A percentile compares a stretch with the other conserved stretches of the same genome.
phyloP scores from a whole-genome alignment of 2,113 vertebrate species.

The Eurystomus gularis region DNA sequence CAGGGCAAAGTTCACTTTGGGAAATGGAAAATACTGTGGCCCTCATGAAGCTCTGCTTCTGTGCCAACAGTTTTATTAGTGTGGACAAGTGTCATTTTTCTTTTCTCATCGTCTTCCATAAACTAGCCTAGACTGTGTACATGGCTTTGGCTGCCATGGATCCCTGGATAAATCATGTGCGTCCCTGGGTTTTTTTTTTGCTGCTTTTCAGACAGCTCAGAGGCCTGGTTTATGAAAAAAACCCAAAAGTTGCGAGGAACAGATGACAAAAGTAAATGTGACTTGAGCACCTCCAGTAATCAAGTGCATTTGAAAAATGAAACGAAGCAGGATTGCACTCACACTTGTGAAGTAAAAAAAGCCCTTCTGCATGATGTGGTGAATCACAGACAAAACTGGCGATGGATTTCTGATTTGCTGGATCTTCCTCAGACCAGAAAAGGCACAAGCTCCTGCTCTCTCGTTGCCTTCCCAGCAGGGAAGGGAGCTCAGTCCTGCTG shows the following conservation, averaged over 20 bases:
- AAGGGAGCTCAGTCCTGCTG: background rate
- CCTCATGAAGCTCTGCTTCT: background rate
- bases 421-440: background rate
- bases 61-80: background rate
- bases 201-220: background rate
- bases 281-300: background rate
- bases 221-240: background rate
- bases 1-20: background rate
- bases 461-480: background rate
- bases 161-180: background rate
- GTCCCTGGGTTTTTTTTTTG: background rate
- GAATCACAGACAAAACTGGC: background rate
- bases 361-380: background rate
- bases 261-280: background rate
- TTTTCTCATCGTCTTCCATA: background rate
- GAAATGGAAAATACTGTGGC: background rate
- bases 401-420: background rate
- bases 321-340: background rate
- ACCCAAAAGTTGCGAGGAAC: background rate
- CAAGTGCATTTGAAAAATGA: background rate
- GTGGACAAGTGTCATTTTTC: background rate
- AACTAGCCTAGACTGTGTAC: background rate
- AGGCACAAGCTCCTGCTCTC: background rate
- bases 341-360: background rate
- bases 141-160: background rate